These are phyloP conservation scores for Catotricha subobsoleta DNA, from an alignment of 2,888 invertebrate genomes.

Conservation along the genomic window DNA sequence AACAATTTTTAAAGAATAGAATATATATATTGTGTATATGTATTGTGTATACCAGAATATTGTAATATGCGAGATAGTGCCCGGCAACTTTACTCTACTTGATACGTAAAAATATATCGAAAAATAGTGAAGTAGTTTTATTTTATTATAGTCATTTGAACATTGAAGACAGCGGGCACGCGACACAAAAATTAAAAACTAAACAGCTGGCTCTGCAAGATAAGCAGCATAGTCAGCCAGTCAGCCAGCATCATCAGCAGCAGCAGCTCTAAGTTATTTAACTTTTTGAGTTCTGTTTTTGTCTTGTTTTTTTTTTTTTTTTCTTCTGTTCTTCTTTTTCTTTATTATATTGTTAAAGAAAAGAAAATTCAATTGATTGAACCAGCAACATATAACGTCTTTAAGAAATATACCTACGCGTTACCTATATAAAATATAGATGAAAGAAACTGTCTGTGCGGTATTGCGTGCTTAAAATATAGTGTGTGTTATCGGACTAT, in stretches of 20 bases:
- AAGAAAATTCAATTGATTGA: too few relatives aligned
- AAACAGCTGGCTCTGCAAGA: slow-evolving; percentile 6
- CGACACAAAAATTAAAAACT: slow-evolving; percentile 9
- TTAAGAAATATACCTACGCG: too few relatives aligned
- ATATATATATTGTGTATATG: not conserved
- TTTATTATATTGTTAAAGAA: slow-evolving; percentile 2
- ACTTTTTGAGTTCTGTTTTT: not conserved
- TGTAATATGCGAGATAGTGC: too few relatives aligned
- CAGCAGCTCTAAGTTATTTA: not conserved
- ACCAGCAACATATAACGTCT: too few relatives aligned
- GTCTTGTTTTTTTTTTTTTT: not conserved
- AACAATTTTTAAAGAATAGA: not conserved
- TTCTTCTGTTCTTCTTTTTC: not conserved
- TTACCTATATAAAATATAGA: too few relatives aligned
- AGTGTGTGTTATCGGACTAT: too few relatives aligned
- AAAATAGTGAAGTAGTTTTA: slow-evolving; percentile 7
- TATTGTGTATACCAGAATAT: slow-evolving; percentile 7
- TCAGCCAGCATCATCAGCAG: not conserved
- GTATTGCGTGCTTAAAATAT: too few relatives aligned
- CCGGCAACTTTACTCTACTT: too few relatives aligned
- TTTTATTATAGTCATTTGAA: slow-evolving; percentile 13
- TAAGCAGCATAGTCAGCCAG: not conserved
- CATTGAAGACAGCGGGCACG: slow-evolving; percentile 12
- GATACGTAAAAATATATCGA: too few relatives aligned
- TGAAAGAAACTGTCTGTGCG: too few relatives aligned